Evolutionary conservation across 2,888 invertebrate genomes (phyloP), one percentile per base, ranked within the genome.

Genomic region (Acleris cristana): DNA sequence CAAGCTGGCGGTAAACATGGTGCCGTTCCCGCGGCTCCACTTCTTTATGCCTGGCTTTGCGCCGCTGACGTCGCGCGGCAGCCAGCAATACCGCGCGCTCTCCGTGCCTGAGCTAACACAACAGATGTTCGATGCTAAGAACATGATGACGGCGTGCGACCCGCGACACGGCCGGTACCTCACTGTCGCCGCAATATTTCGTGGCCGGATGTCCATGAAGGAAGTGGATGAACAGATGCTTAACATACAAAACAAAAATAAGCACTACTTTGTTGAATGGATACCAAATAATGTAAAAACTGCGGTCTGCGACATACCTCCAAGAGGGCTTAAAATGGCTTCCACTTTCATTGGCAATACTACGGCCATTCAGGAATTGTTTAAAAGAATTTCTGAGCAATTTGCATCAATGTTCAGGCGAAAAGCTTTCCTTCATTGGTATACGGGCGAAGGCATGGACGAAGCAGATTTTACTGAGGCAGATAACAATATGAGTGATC

Each of bases 351-450:
- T 98, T 80, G 97, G 96, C 60, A 97, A 97, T 87, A 96, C 96
- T 12, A 97, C 97, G 18, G 96, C 97, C 73, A 97, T 97, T 74
- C 97, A 97, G 84, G 96, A 96, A 79, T 90, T 98, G 75, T 98
- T 98, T 92, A 97, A 97, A 87, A 94, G 97, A 85, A 95, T 97
- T 76, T 95, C 96, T 21, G 96, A 97, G 81, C 97, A 97, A 86
- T 97, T 97, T 82, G 95, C 96, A 64, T 96, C 97, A 77, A 98
- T 99, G 98, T 98, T 98, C 94, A 95, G 98, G 79, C 95, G 98
- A 80, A 98, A 98, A 93, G 98, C 98, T 81, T 98, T 98, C 95
- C 94, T 98, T 78, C 98, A 98, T 94, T 99, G 98, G 98, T 99
- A 97, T 90, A 97, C 97, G 48, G 97, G 97, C 65, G 97, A 98